phyloP scores from a whole-genome alignment of 2,797 vertebrate species.

The Hydrolagus colliei region DNA sequence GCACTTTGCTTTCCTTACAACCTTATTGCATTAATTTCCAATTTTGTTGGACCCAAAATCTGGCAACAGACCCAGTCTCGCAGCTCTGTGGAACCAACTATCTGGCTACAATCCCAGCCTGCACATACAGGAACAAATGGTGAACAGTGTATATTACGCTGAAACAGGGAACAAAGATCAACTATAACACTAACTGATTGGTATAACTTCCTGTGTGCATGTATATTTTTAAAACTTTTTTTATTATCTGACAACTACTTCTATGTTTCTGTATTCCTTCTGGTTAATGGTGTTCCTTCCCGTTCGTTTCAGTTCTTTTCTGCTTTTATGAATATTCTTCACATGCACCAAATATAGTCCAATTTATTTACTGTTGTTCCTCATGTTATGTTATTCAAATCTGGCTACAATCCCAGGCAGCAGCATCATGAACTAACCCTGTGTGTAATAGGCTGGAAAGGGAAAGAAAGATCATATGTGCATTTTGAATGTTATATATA shows the following conservation, averaged over 20 bases:
- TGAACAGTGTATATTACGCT: not conserved
- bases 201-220: not conserved
- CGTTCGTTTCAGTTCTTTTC: too few species aligned
- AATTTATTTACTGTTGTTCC: too few species aligned
- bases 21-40: not conserved
- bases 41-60: conserved; percentile 8
- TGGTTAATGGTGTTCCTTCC: not conserved
- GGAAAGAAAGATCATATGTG: too few species aligned
- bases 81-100: not conserved
- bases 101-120: conserved; percentile 2
- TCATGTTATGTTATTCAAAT: too few species aligned
- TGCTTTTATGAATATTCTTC: too few species aligned
- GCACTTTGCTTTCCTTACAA: conserved; percentile 22
- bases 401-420: too few species aligned
- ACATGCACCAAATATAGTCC: too few species aligned
- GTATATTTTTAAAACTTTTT: not conserved
- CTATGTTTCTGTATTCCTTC: not conserved
- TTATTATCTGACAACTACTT: not conserved
- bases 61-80: conserved; percentile 8
- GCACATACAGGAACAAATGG: not conserved
- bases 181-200: not conserved
- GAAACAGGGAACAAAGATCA: conserved; percentile 22
- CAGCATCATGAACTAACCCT: too few species aligned
- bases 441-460: too few species aligned
- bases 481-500: too few species aligned